Evolutionary conservation across 2,888 invertebrate species (phyloP).

Genomic region (Timandra comae): DNA sequence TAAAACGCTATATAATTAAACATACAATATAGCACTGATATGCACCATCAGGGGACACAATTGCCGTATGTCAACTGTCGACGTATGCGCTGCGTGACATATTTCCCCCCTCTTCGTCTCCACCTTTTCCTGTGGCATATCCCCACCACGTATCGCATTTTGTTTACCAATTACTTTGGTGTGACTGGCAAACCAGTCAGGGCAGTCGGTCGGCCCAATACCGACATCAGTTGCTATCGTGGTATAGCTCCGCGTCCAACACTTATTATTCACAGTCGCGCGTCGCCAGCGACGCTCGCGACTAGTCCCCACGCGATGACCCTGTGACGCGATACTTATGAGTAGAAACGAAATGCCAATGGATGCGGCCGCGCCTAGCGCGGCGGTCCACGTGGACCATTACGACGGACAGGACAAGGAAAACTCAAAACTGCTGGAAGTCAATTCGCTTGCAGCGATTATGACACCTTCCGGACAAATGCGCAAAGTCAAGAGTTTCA

Average conservation of each 20-base stretch:
- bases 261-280: slow-evolving; percentile 57
- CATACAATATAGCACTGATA: too few species aligned
- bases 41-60: slow-evolving; percentile 13
- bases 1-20: too few species aligned
- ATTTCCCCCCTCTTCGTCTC: slow-evolving; percentile 54
- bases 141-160: slow-evolving; percentile 58
- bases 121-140: slow-evolving; percentile 80
- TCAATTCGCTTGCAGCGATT: slow-evolving; percentile 47
- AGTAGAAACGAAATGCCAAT: slow-evolving; percentile 59
- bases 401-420: slow-evolving; percentile 58
- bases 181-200: slow-evolving; percentile 68
- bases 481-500: slow-evolving; percentile 73
- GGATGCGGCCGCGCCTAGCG: slow-evolving; percentile 63
- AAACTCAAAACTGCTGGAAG: slow-evolving; percentile 56
- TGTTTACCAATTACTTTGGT: slow-evolving; percentile 68
- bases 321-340: slow-evolving; percentile 70
- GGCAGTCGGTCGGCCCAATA: slow-evolving; percentile 65
- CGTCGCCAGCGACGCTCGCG: slow-evolving; percentile 67
- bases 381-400: slow-evolving; percentile 64
- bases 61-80: slow-evolving; percentile 81
- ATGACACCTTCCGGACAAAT: slow-evolving; percentile 69
- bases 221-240: slow-evolving; percentile 90
- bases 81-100: slow-evolving; percentile 81
- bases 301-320: slow-evolving; percentile 63
- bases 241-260: slow-evolving; percentile 17